Conservation (phyloP, 1,140 invertebrate genomes). For the Drosophila watanabei region DNA sequence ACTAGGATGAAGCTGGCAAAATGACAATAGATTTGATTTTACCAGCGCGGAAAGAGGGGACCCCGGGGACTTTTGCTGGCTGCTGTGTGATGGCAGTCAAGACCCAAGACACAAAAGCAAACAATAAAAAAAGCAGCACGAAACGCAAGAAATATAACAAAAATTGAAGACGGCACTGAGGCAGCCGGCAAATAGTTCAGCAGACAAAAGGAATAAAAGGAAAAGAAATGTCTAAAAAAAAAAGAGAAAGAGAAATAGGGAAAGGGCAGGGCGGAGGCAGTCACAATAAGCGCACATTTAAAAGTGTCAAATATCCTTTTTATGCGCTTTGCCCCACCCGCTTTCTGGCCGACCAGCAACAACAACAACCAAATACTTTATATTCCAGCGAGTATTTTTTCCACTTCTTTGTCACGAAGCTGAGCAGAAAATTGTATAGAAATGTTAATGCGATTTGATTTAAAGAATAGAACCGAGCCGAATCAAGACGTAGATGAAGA, state of each 20-base stretch:
- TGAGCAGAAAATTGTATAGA: conserved; percentile 82
- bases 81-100: conserved; percentile 55
- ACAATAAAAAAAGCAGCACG: conserved; percentile 59
- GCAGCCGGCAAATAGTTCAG: conserved; percentile 74
- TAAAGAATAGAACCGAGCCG: conserved; percentile 65
- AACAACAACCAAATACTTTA: conserved; percentile 71
- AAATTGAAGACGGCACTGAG: conserved; percentile 73
- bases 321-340: conserved; percentile 74
- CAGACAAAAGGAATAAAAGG: conserved; percentile 70
- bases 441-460: conserved; percentile 84
- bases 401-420: conserved; percentile 71
- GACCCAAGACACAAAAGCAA: conserved; percentile 81
- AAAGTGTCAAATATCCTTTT: conserved; percentile 85
- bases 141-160: conserved; percentile 78
- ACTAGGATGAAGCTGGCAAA: conserved; percentile 66
- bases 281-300: conserved; percentile 84
- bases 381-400: conserved; percentile 58
- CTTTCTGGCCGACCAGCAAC: conserved; percentile 39
- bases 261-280: conserved; percentile 34
- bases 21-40: conserved; percentile 84
- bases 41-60: conserved; percentile 43
- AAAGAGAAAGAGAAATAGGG: neutral
- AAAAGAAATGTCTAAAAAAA: conserved; percentile 23
- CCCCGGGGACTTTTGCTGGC: conserved; percentile 42
- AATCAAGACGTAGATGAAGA: conserved; percentile 48